Evolutionary conservation across 1,140 invertebrate genomes (phyloP).

Genomic region (Drosophila rufa): DNA sequence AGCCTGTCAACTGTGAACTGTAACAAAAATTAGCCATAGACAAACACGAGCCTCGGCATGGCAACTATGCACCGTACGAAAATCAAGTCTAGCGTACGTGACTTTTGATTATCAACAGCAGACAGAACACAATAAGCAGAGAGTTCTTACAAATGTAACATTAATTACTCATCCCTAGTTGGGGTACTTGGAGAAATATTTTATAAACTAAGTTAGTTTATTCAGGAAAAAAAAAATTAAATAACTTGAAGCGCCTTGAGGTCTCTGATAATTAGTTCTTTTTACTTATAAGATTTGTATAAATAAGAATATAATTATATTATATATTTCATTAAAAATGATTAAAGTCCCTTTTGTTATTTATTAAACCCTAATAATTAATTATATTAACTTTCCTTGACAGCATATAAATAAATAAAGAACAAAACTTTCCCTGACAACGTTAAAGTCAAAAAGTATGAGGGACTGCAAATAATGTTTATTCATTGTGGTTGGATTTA

Average conservation of each 20-base stretch:
- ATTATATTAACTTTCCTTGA: too few relatives aligned
- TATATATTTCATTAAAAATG: too few relatives aligned
- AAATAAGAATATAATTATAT: too few relatives aligned
- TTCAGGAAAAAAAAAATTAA: background rate
- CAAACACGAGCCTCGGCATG: slow-evolving; percentile 31
- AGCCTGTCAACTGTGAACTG: slow-evolving; percentile 62
- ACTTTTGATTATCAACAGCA: slow-evolving; percentile 10
- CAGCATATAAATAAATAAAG: too few relatives aligned
- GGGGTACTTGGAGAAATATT: background rate
- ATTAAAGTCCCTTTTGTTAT: too few relatives aligned
- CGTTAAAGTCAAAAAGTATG: background rate
- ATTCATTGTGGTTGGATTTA: too few relatives aligned
- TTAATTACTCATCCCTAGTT: background rate
- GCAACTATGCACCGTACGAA: slow-evolving; percentile 25
- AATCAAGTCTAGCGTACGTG: slow-evolving; percentile 13
- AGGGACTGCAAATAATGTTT: too few relatives aligned
- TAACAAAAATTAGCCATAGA: slow-evolving; percentile 64
- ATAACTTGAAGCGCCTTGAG: too few relatives aligned
- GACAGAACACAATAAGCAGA: background rate
- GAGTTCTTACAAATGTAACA: background rate
- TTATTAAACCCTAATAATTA: too few relatives aligned
- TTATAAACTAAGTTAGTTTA: background rate
- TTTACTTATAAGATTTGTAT: too few relatives aligned
- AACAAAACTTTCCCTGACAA: too few relatives aligned
- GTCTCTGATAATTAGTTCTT: too few relatives aligned